Evolutionary conservation across 2,113 vertebrate species (phyloP), one percentile per base, ranked within the genome.

Genomic region (Columba janthina): DNA sequence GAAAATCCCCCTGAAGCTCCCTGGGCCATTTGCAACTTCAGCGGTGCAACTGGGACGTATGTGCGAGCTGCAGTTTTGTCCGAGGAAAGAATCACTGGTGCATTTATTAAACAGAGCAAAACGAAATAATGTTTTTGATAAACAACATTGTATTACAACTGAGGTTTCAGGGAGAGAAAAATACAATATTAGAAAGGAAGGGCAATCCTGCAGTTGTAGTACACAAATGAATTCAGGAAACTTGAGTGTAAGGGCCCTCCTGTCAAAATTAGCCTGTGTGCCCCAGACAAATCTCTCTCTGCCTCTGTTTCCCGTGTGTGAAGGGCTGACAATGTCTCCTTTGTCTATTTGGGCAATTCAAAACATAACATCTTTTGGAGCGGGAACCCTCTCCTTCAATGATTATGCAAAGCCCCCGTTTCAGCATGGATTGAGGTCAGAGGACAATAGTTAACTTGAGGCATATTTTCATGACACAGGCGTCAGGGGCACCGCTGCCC

Each of bases 391-490:
- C 88, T 50, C 92, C 79, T 74, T 26, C 66, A 38, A 36, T 4
- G 85, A 79, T 95, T 94, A 95, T 90, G 96, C 92, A 94, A 93
- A 91, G 93, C 88, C 85, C 78, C 85, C 19, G 62, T 65, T 85
- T 12, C 62, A 82, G 90, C 70, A 31, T 9, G 82, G 85, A 93
- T 44, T 29, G 88, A 73, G 93, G 91, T 89, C 94, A 91, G 89
- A 92, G 88, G 92, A 96, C 94, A 88, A 73, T 53, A 29, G 72
- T 83, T 88, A 93, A 94, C 92, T 93, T 29, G 25, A 79, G 88
- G 71, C n/a, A 72, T 42, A 77, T 88, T 86, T 92, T 88, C 90
- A 48, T 88, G 79, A 62, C 79, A 93, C 67, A 70, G 75, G 77
- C 56, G 0, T 83, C 85, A 70, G 71, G 65, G 90, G 79, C 85